Percentiles rank a stretch among this genome's conserved stretches.
These are phyloP conservation scores for Perodicticus potto DNA, from an alignment of 2,797 vertebrate species.

Conservation along the genomic window DNA sequence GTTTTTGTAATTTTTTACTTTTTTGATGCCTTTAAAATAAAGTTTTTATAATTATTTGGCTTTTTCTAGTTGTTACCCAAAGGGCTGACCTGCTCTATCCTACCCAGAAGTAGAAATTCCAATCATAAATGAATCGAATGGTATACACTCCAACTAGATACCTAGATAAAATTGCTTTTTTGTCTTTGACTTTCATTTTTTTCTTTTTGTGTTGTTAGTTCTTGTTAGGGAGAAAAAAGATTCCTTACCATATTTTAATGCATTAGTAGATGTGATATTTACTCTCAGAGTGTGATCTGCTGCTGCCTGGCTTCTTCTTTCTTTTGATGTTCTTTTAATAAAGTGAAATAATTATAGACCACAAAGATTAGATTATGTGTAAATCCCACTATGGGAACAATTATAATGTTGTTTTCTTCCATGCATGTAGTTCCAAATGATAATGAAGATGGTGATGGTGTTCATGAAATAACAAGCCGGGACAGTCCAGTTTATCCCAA, in stretches of 20 bases:
- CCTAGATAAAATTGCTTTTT: slow-evolving; percentile 31
- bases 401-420: slow-evolving; percentile 66
- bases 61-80: slow-evolving; percentile 9
- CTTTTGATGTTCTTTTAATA: slow-evolving; percentile 46
- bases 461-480: slow-evolving; percentile 78
- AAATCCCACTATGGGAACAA: not conserved
- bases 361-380: not conserved
- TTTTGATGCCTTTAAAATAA: slow-evolving; percentile 37
- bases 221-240: slow-evolving; percentile 6
- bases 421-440: slow-evolving; percentile 78
- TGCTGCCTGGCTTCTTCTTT: slow-evolving; percentile 1
- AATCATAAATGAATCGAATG: slow-evolving; percentile 13
- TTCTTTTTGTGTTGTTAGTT: not conserved
- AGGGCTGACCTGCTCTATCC: not conserved
- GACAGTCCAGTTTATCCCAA: slow-evolving; percentile 83
- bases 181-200: not conserved
- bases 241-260: not conserved
- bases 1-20: not conserved
- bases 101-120: slow-evolving; percentile 26
- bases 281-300: not conserved
- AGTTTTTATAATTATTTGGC: not conserved
- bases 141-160: not conserved
- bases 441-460: slow-evolving; percentile 79
- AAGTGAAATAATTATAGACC: not conserved
- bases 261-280: not conserved